A percentile compares a stretch with the other conserved stretches of the same genome.
Evolutionary conservation across 92 coral and sea anemone genomes (phyloP).

Genomic region (Epizoanthus illoricatus): DNA sequence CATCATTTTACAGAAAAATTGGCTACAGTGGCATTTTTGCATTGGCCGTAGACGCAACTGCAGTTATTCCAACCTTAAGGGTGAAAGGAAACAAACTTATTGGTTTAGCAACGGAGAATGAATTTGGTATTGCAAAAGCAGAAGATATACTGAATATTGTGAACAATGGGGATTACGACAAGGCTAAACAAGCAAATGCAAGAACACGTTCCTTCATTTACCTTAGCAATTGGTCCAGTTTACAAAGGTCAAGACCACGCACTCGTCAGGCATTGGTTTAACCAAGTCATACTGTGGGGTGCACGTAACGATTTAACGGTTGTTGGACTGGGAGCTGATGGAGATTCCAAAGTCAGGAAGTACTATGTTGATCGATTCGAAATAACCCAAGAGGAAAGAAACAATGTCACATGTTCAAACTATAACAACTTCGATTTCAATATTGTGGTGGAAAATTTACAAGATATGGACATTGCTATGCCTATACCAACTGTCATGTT

Average conservation of each 20-base stretch:
- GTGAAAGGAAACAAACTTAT: slow-evolving; percentile 45
- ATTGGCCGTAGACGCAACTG: too few species aligned
- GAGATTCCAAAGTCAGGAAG: slow-evolving; percentile 46
- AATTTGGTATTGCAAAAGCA: slow-evolving; percentile 39
- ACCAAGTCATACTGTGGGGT: slow-evolving; percentile 27
- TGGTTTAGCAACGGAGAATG: slow-evolving; percentile 46
- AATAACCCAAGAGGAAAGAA: too few species aligned
- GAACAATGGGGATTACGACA: slow-evolving; percentile 25
- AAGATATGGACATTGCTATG: too few species aligned
- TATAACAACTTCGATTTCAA: too few species aligned
- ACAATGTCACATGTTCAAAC: too few species aligned
- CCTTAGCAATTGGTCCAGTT: slow-evolving; percentile 43
- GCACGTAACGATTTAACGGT: slow-evolving; percentile 22
- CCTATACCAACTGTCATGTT: too few species aligned
- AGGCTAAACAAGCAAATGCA: slow-evolving; percentile 49
- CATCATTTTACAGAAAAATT: too few species aligned
- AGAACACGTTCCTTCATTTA: slow-evolving; percentile 46
- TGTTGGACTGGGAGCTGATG: slow-evolving; percentile 48
- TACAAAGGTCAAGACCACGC: slow-evolving; percentile 51
- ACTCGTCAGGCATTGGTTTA: slow-evolving; percentile 39
- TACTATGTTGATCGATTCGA: too few species aligned
- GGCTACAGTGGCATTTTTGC: too few species aligned
- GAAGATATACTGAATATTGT: slow-evolving; percentile 46
- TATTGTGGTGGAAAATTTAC: too few species aligned
- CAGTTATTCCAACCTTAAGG: slow-evolving; percentile 31